A percentile compares a stretch with the other conserved stretches of the same genome.
phyloP scores from a whole-genome alignment of 2,113 vertebrate species.

The Hassar affinis region DNA sequence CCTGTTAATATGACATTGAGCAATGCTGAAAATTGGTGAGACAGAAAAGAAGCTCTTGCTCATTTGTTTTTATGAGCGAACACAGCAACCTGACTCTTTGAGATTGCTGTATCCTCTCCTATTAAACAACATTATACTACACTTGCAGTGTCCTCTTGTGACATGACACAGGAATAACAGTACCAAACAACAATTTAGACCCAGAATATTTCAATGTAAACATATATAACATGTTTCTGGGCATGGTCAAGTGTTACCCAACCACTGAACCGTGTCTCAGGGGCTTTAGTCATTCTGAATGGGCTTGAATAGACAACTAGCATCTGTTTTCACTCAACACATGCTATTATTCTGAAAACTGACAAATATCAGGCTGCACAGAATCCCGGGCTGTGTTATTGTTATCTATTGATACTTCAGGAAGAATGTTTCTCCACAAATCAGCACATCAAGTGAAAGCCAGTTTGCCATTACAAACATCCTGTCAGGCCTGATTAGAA shows the following conservation, averaged over 20 bases:
- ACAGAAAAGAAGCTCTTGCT: neutral
- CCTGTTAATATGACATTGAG: neutral
- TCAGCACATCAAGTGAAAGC: conserved; percentile 19
- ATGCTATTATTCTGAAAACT: neutral
- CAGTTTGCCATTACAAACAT: conserved; percentile 21
- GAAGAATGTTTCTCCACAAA: neutral
- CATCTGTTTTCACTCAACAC: conserved; percentile 16
- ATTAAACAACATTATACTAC: neutral
- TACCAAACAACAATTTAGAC: neutral
- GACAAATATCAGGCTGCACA: neutral
- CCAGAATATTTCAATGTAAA: neutral
- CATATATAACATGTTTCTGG: neutral
- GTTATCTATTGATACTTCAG: neutral
- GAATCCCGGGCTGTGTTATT: conserved; percentile 6
- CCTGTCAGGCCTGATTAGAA: conserved; percentile 23
- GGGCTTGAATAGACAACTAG: neutral
- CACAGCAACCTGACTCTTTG: neutral
- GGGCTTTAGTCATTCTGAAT: neutral
- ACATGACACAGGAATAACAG: neutral
- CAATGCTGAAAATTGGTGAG: neutral
- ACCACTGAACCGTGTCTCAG: no score
- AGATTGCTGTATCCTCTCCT: neutral
- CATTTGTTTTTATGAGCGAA: neutral
- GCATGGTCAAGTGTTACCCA: neutral
- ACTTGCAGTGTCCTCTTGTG: neutral